These are phyloP conservation scores for Myripristis murdjan DNA, from an alignment of 2,797 vertebrate species.

Conservation along the genomic window DNA sequence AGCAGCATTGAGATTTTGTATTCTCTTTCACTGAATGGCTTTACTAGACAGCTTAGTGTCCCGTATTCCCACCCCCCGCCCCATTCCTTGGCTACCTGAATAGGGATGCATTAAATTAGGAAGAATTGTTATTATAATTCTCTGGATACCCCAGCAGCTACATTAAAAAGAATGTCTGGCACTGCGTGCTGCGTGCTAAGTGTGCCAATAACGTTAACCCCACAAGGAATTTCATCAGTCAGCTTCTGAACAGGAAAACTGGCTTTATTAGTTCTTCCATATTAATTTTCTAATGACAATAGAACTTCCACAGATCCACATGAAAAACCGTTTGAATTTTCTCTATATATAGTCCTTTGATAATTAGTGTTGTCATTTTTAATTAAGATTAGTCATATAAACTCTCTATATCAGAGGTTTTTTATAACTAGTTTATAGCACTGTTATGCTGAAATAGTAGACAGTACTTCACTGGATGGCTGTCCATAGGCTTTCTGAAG, in stretches of 20 bases:
- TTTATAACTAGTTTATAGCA: too few species aligned
- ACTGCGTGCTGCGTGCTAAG: slow-evolving; percentile 40
- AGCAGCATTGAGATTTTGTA: background rate
- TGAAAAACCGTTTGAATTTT: background rate
- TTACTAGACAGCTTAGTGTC: background rate
- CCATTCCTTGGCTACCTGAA: background rate
- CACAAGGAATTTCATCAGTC: slow-evolving; percentile 61
- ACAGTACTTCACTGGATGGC: too few species aligned
- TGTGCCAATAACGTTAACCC: slow-evolving; percentile 65
- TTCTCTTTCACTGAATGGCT: slow-evolving; percentile 1
- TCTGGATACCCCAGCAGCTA: slow-evolving; percentile 55
- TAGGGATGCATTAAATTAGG: background rate
- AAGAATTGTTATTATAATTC: slow-evolving; percentile 54
- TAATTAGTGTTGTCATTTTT: background rate
- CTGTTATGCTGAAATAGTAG: too few species aligned
- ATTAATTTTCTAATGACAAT: slow-evolving; percentile 26
- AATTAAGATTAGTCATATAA: too few species aligned
- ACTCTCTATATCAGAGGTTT: too few species aligned
- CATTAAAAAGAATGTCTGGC: slow-evolving; percentile 47
- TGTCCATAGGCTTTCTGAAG: too few species aligned
- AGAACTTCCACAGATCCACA: slow-evolving; percentile 19
- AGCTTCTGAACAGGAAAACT: slow-evolving; percentile 42
- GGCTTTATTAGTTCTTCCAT: slow-evolving; percentile 34
- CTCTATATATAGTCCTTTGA: too few species aligned
- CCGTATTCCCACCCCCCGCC: background rate